phyloP scores from a whole-genome alignment of 53 echinoderm and acorn worm genomes.

The Stichopus horrens region DNA sequence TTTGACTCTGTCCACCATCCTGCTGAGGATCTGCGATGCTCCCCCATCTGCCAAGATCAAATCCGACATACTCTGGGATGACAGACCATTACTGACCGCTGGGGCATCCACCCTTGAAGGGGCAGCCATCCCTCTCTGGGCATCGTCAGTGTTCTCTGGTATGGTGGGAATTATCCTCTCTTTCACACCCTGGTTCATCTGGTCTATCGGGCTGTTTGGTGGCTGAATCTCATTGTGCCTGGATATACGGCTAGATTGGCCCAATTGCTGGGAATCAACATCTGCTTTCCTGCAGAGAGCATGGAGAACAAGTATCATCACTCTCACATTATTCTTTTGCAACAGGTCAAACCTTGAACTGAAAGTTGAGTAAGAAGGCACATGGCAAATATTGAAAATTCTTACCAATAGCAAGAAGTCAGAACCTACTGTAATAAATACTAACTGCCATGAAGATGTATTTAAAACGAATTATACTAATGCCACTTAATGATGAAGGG shows the following conservation, averaged over 20 bases:
- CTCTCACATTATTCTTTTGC: too few species aligned
- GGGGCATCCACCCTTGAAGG: background rate
- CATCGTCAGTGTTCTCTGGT: constrained; percentile 4
- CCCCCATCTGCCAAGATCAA: constrained; percentile 71
- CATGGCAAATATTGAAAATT: too few species aligned
- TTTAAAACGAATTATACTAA: too few species aligned
- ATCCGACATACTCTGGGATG: constrained; percentile 71
- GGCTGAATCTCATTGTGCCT: background rate
- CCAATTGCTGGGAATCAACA: constrained; percentile 13
- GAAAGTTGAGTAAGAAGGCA: too few species aligned
- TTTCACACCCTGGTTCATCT: background rate
- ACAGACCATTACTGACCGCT: background rate
- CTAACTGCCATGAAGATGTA: too few species aligned
- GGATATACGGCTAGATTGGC: constrained; percentile 1
- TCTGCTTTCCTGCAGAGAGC: constrained; percentile 6
- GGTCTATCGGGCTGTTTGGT: background rate
- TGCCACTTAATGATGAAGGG: too few species aligned
- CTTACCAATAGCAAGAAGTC: too few species aligned
- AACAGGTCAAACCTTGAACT: too few species aligned
- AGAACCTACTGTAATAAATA: too few species aligned
- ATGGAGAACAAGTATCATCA: too few species aligned
- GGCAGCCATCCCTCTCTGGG: background rate
- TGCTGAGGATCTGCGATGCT: constrained; percentile 71
- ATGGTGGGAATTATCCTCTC: constrained; percentile 12
- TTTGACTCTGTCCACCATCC: constrained; percentile 76